Evolutionary conservation across 2,888 invertebrate genomes (phyloP), one percentile per base, ranked within the genome.

Genomic region (Apoda limacodes): DNA sequence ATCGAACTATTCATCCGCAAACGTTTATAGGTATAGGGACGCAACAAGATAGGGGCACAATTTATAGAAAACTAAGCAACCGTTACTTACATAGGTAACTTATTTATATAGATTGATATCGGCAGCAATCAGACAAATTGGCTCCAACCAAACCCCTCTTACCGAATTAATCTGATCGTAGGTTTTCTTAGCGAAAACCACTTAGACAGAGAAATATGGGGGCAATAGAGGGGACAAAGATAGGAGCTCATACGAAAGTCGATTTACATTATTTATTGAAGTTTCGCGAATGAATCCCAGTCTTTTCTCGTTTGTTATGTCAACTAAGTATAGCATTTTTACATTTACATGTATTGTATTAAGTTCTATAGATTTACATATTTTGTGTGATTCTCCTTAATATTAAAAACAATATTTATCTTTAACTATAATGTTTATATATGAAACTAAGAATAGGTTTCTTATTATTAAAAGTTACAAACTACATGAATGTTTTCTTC

Each of bases 71-170:
- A 67, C 63, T 61, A 63, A 60, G 48, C 52, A 60, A 17, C 5
- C 5, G 17, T 17, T 6, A 53, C 52, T 31, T 47, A 53, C 53
- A 59, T 63, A 70, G 63, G 69, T 72, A 72, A 68, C 61, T 67
- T 57, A 57, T 58, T 60, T 64, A 69, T 60, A 68, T 64, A 68
- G 64, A 71, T 70, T 66, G 67, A 68, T 62, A 75, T 66, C 51
- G 68, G 68, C 62, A 67, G 76, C 81, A 82, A 82, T 82, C 82
- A 82, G 81, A 80, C 82, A 82, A 82, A 82, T 82, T 82, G 82
- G 72, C 68, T 80, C 68, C 66, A 56, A 60, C 70, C 61, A 60
- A 62, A 54, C 71, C 78, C 78, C 76, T 71, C 70, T 62, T 60
- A 65, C 66, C 56, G 65, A 75, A 80, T 80, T 80, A 76, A 78